Conservation (phyloP, 2,888 invertebrate genomes). For the Eristalis pertinax region DNA sequence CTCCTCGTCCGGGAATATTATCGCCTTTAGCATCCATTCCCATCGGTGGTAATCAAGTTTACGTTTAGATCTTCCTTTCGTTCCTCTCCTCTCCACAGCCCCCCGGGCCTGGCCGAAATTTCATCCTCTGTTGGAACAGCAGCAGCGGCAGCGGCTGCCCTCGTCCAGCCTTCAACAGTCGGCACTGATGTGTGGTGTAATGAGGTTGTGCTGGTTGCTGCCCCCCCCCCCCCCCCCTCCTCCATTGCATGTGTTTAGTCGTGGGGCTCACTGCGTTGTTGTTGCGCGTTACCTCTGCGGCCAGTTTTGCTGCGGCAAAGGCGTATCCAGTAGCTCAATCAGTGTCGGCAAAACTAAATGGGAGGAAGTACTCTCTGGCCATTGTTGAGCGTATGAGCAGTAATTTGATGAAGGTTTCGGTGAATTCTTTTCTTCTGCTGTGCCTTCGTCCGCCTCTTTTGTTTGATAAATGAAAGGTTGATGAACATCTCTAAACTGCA, state of each 20-base stretch:
- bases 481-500: slow-evolving; percentile 57
- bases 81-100: slow-evolving; percentile 19
- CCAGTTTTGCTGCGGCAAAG: slow-evolving; percentile 37
- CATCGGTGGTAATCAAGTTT: slow-evolving; percentile 73
- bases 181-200: slow-evolving; percentile 55
- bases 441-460: slow-evolving; percentile 26
- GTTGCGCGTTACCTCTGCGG: slow-evolving; percentile 9
- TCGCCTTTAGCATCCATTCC: slow-evolving; percentile 72
- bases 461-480: slow-evolving; percentile 52
- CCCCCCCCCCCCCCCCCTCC: too few relatives aligned
- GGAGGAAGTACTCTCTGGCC: slow-evolving; percentile 66
- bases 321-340: slow-evolving; percentile 72
- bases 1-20: slow-evolving; percentile 65
- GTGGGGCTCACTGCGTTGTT: neutral
- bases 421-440: slow-evolving; percentile 35
- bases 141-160: neutral
- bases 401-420: slow-evolving; percentile 63
- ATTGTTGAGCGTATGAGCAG: slow-evolving; percentile 63
- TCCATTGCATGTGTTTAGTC: slow-evolving; percentile 27
- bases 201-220: slow-evolving; percentile 60
- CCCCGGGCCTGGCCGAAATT: neutral
- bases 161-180: neutral
- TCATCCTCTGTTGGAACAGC: neutral
- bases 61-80: slow-evolving; percentile 64
- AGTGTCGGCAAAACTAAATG: slow-evolving; percentile 71